Conservation (phyloP, 2,797 vertebrate species). For the Coregonus suidteri region DNA sequence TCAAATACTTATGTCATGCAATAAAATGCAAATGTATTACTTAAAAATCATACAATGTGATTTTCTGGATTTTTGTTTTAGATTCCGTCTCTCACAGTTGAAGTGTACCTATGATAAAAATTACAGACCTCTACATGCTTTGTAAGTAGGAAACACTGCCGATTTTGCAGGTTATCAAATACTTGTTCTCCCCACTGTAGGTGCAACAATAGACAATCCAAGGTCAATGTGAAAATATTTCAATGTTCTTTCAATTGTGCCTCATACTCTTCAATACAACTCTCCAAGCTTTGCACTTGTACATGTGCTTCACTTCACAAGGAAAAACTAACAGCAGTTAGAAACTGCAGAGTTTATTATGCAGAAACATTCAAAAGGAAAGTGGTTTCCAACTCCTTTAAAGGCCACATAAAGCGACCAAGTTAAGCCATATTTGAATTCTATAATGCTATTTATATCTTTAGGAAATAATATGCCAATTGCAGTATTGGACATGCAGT, state of each 20-base stretch:
- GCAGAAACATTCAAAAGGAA: background rate
- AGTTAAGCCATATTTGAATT: slow-evolving; percentile 1
- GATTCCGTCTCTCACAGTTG: too few relatives aligned
- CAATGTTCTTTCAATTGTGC: background rate
- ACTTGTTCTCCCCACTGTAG: too few relatives aligned
- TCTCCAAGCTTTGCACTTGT: too few relatives aligned
- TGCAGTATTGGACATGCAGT: background rate
- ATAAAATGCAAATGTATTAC: too few relatives aligned
- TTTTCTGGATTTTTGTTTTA: too few relatives aligned
- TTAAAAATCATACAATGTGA: too few relatives aligned
- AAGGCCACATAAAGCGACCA: background rate
- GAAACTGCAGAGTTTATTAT: slow-evolving; percentile 3
- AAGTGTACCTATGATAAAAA: too few relatives aligned
- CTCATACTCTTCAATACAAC: background rate
- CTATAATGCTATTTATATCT: background rate
- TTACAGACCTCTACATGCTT: too few relatives aligned
- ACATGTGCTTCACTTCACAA: too few relatives aligned
- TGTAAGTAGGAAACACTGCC: too few relatives aligned
- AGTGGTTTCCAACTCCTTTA: background rate
- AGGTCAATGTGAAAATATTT: background rate
- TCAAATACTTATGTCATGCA: too few relatives aligned
- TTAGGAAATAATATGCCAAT: background rate
- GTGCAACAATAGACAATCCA: background rate
- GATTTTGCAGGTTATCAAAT: too few relatives aligned
- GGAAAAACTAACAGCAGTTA: background rate